phyloP scores from a whole-genome alignment of 2,888 invertebrate species.

The Drosophila cognata region DNA sequence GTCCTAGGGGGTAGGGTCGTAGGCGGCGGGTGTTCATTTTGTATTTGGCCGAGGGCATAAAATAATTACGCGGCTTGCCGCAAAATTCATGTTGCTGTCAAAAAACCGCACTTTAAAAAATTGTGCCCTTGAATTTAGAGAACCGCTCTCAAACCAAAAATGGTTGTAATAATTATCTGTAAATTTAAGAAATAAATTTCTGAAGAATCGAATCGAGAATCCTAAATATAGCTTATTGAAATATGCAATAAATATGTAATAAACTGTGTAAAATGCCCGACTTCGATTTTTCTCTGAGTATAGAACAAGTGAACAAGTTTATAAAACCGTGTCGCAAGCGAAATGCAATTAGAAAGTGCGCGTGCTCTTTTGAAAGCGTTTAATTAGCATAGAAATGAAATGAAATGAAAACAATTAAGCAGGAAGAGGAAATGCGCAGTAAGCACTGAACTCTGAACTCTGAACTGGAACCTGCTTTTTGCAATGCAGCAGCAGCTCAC shows the following conservation, averaged over 20 bases:
- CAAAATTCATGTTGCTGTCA: constrained; percentile 74
- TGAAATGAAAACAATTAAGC: constrained; percentile 69
- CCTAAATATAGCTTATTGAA: background rate
- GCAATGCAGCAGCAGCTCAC: constrained; percentile 19
- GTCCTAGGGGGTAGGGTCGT: constrained; percentile 9
- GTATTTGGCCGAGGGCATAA: constrained; percentile 69
- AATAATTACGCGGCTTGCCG: constrained; percentile 80
- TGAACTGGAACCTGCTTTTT: constrained; percentile 19
- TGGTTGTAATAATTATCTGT: background rate
- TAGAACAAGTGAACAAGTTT: constrained; percentile 27
- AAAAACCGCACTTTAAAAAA: constrained; percentile 33
- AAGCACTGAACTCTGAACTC: constrained; percentile 27
- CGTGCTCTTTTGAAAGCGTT: constrained; percentile 49
- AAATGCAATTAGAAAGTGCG: constrained; percentile 58
- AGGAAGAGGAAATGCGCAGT: constrained; percentile 53
- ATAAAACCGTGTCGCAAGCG: constrained; percentile 33
- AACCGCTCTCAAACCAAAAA: background rate
- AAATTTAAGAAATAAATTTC: background rate
- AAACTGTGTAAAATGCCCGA: background rate
- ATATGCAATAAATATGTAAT: background rate
- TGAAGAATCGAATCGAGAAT: background rate
- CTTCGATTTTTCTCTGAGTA: background rate
- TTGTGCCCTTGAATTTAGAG: background rate
- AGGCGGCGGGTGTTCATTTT: constrained; percentile 41
- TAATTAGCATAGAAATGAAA: constrained; percentile 62